These are phyloP conservation scores for Poicephalus meyeri DNA, from an alignment of 2,113 vertebrate species.

Conservation along the genomic window DNA sequence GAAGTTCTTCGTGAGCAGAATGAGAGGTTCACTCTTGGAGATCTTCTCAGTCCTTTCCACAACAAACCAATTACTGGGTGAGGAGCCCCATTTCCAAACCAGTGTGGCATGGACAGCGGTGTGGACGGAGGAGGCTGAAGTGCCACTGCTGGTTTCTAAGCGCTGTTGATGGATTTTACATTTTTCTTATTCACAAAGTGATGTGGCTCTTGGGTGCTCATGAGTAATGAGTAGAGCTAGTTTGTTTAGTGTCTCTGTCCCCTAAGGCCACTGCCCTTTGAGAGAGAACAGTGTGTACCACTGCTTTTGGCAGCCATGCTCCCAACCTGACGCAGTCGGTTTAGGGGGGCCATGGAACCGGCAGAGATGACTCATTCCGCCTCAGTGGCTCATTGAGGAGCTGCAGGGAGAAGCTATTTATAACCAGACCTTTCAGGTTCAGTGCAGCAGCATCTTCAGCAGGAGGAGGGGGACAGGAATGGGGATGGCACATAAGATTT, in stretches of 20 bases:
- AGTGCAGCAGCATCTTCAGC: slow-evolving; percentile 56
- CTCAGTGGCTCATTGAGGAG: slow-evolving; percentile 65
- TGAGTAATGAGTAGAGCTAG: neutral
- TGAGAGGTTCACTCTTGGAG: neutral
- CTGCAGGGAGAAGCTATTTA: slow-evolving; percentile 69
- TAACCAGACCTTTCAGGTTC: slow-evolving; percentile 71
- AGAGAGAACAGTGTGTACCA: slow-evolving; percentile 42
- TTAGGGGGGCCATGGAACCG: slow-evolving; percentile 24
- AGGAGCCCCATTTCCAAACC: neutral
- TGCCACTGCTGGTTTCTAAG: neutral
- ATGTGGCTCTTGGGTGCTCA: neutral
- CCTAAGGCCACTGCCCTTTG: slow-evolving; percentile 52
- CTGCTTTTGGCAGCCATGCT: slow-evolving; percentile 32
- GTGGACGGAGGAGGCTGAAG: neutral
- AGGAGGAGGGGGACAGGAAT: neutral
- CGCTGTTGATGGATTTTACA: neutral
- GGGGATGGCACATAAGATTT: neutral
- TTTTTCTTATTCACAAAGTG: neutral
- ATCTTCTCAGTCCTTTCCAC: neutral
- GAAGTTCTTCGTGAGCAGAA: neutral
- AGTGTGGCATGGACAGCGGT: neutral
- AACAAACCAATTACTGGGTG: neutral
- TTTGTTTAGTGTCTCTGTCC: slow-evolving; percentile 18
- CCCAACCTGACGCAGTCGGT: slow-evolving; percentile 38
- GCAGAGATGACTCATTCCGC: slow-evolving; percentile 67